Base-by-base conservation (phyloP, 1,140 invertebrate genomes). In the Drosophila arawakana region DNA sequence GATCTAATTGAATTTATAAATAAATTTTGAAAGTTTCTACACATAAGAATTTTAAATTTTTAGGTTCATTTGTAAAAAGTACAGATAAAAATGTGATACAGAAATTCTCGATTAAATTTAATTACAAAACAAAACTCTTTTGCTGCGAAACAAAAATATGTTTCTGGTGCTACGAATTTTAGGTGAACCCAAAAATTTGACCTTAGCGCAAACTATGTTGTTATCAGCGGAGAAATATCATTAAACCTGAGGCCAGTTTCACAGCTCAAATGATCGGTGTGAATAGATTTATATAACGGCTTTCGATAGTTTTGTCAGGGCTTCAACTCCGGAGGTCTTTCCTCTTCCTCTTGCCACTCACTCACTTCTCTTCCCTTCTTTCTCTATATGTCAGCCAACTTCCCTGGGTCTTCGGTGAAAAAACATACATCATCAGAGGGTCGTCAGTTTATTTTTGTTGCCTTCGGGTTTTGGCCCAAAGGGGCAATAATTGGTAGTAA, bases 261-360 rank as follows among this genome's bases (percentile, higher is more conserved):
- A 70, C 73, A 71, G 67, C 73, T 75, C 39, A 58, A 70, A 75
- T 62, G 15, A 30, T 52, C 39, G 41, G 46, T 62, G 59, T 43
- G 52, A 83, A 76, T 66, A 57, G 65, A 80, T 88, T 86, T 83
- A 89, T 83, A 74, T 88, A 88, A 88, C 83, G 83, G 83, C 83
- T 72, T 71, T 80, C 44, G 60, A 76, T 73, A 68, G 61, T 78
- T 77, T 65, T 72, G 50, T 59, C 60, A 75, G 25, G 5, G 73
- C 44, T 35, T 34, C 44, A 65, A 73, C 54, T 46, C 52, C 63
- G 44, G 69, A 50, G 43, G 13, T 21, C 34, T 35, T 6, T 37
- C 30, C 25, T 35, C 30, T 57, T 35, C 62, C 43, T 41, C 25
- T 30, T 30, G 25, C 62, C 65, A 65, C 43, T 60, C 76, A 76